Evolutionary conservation across 2,888 invertebrate genomes (phyloP), one percentile per base, ranked within the genome.

Genomic region (Drosophila fungiperda): DNA sequence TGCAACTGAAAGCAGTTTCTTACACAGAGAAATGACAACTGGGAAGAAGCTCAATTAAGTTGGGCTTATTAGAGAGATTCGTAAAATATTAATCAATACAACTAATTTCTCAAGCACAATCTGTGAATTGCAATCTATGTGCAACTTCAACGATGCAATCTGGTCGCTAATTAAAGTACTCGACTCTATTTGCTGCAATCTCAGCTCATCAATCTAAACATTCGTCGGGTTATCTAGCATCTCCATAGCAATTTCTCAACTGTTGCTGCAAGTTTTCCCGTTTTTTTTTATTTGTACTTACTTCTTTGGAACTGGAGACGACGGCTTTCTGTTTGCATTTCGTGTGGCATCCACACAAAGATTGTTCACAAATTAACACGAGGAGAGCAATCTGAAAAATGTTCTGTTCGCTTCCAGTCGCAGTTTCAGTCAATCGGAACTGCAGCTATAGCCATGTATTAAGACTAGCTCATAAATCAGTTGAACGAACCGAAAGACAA

Each of bases 351-450:
- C 52, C 62, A 61, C 62, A 61, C 72, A 71, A 55, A 76, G 79
- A 89, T 89, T 89, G 84, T 89, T 89, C 85, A 89, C 85, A 89
- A 84, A 87, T 85, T 85, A 85, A 84, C 83, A 84, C 87, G 64
- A 73, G 54, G 66, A 73, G 54, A 38, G 45, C 42, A 67, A 64
- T 52, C 48, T 45, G 60, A 60, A 73, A 50, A 29, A 29, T 29
- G 29, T 48, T 33, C 29, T 67, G 52, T 32, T 45, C 50, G 40
- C 42, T 20, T 62, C 38, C 49, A 70, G 57, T 55, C 45, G 29
- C 33, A 75, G 49, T 74, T 48, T 36, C 74, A 79, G 72, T 65
- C 77, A 82, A 77, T 88, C 77, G 80, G 69, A 86, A 78, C 81
- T 67, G 88, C 70, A 82, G 35, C 48, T 53, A 52, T 70, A 67